Evolutionary conservation across 92 coral and sea anemone species (phyloP), one percentile per base, ranked within the genome.

Genomic region (Galaxea fascicularis): DNA sequence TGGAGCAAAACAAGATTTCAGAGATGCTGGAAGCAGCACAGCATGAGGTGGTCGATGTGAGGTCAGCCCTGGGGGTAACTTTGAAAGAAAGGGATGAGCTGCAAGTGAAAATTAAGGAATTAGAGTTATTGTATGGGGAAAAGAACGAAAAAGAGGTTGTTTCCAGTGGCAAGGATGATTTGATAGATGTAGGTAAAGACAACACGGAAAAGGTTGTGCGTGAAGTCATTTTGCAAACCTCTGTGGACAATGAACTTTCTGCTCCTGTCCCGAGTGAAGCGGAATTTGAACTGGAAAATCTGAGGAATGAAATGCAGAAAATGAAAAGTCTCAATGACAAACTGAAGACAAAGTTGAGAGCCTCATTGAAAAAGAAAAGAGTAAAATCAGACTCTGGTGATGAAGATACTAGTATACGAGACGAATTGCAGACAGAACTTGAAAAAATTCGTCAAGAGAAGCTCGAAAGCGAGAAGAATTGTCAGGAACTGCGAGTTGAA

Each of bases 21-120:
- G 86, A 71, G 21, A 70, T 82, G 78, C 69, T 70, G 15, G 75
- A 79, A 21, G 75, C 64, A n/a, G 60, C 84, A 49, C 76, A 53
- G 15, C 84, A 66, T 44, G 84, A 79, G 66, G 75, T 65, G 51
- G 18, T 70, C 30, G 69, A 82, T 27, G 16, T 82, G 13, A 71
- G 57, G 57, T 27, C 71, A 26, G 78, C 78, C 16, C 78, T 71
- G 18, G 86, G 41, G 26, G 78, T 59, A 47, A 80, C 91, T 26
- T 44, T 86, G 9, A 94, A 91, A 76, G 83, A 86, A 74, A 92
- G 90, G 76, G 92, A 90, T 67, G 95, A 92, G 51, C 82, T 82
- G 77, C 78, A 39, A 57, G 47, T 22, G 24, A 58, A 57, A 71
- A 26, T 82, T 20, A 70, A 46, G 9, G 70, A 39, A 9, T 20